These are phyloP conservation scores for Tetragnatha versicolor DNA, from an alignment of 1,140 invertebrate species.

Conservation along the genomic window DNA sequence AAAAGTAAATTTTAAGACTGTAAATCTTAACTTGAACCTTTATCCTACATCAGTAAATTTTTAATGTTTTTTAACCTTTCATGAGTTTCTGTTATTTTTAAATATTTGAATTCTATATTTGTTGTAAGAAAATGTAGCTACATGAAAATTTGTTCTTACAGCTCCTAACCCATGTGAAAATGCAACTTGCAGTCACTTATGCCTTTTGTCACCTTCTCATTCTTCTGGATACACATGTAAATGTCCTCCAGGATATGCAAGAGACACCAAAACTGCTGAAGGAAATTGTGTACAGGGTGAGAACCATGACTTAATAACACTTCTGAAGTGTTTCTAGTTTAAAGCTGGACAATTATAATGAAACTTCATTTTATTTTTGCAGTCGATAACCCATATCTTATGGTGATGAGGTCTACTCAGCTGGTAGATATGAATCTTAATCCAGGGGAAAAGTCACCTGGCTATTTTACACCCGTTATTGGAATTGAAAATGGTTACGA, in stretches of 20 bases:
- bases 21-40: no score
- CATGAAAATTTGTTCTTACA: conserved; percentile 59
- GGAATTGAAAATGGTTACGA: conserved; percentile 88
- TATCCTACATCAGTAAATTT: no score
- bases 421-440: conserved; percentile 83
- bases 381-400: conserved; percentile 86
- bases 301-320: background rate
- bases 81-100: no score
- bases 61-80: no score
- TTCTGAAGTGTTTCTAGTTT: background rate
- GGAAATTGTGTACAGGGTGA: conserved; percentile 77
- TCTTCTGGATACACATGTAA: conserved; percentile 82
- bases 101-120: no score
- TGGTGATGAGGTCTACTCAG: conserved; percentile 89
- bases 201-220: conserved; percentile 76
- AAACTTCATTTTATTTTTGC: conserved; percentile 56
- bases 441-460: conserved; percentile 71
- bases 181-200: conserved; percentile 86
- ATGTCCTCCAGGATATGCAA: conserved; percentile 86
- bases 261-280: conserved; percentile 68
- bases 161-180: conserved; percentile 80
- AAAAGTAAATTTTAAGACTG: no score
- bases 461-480: conserved; percentile 85
- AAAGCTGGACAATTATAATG: background rate
- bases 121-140: no score